A percentile compares a stretch with the other conserved stretches of the same genome.
phyloP scores from a whole-genome alignment of 2,888 invertebrate genomes.

The Anaspis maculata region DNA sequence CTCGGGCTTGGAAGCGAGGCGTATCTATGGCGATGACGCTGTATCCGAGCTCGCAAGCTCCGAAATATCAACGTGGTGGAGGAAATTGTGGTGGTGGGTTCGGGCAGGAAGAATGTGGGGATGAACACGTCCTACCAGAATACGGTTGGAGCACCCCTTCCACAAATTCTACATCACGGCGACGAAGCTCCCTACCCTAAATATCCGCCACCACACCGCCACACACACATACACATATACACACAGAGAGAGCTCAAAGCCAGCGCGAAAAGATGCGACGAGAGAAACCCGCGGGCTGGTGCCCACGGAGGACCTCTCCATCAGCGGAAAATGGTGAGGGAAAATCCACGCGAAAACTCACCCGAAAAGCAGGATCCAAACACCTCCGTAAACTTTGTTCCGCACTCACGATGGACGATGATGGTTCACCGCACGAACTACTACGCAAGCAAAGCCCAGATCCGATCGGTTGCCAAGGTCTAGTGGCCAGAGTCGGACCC shows the following conservation, averaged over 20 bases:
- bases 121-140: constrained; percentile 45
- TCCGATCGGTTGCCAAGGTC: constrained; percentile 30
- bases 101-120: constrained; percentile 43
- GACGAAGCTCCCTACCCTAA: constrained; percentile 45
- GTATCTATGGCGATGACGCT: constrained; percentile 41
- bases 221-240: neutral
- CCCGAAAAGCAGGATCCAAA: no score
- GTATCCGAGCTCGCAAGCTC: no score
- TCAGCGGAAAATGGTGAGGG: constrained; percentile 28
- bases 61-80: constrained; percentile 43
- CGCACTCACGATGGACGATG: constrained; percentile 24
- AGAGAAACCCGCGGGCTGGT: neutral
- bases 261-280: no score
- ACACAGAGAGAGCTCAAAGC: neutral
- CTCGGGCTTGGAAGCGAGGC: constrained; percentile 22
- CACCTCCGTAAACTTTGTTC: no score
- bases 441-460: constrained; percentile 32
- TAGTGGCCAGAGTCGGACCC: constrained; percentile 22
- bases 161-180: constrained; percentile 43
- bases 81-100: constrained; percentile 38
- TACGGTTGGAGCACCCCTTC: constrained; percentile 44
- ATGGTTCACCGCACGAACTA: constrained; percentile 36
- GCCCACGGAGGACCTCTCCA: constrained; percentile 9
- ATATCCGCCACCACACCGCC: constrained; percentile 27
- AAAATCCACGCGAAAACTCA: no score